A percentile compares a stretch with the other conserved stretches of the same genome.
phyloP scores from a whole-genome alignment of 1,140 invertebrate species.

The Episyrphus balteatus region DNA sequence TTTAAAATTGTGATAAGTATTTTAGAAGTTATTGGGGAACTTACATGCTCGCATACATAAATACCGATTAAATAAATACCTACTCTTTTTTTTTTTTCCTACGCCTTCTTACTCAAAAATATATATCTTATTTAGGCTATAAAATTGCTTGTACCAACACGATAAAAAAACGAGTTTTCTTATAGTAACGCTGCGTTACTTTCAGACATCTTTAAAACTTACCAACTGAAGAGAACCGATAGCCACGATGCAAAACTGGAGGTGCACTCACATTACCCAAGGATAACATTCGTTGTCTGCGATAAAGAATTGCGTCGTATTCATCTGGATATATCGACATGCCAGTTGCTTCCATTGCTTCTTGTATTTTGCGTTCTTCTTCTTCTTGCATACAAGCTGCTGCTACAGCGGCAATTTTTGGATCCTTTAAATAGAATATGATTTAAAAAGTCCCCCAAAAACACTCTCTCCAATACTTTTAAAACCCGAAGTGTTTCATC shows the following conservation, averaged over 20 bases:
- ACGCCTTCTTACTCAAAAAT: too few relatives aligned
- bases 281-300: constrained; percentile 41
- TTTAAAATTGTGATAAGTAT: too few relatives aligned
- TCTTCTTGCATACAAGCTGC: constrained; percentile 68
- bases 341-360: constrained; percentile 57
- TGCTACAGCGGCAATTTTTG: constrained; percentile 49
- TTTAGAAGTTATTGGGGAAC: too few relatives aligned
- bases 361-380: constrained; percentile 58
- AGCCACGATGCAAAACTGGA: constrained; percentile 38
- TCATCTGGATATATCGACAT: constrained; percentile 42
- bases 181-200: not conserved
- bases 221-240: constrained; percentile 56
- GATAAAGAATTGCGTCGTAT: constrained; percentile 40
- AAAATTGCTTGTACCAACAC: not conserved
- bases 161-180: not conserved
- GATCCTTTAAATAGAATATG: constrained; percentile 34
- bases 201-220: constrained; percentile 8
- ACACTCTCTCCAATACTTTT: constrained; percentile 11
- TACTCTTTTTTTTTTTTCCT: too few relatives aligned
- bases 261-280: constrained; percentile 40
- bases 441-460: too few relatives aligned
- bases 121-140: too few relatives aligned
- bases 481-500: constrained; percentile 49
- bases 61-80: too few relatives aligned
- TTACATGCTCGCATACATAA: too few relatives aligned